Conservation (phyloP, 2,888 invertebrate species). For the Priocnemis perturbator region DNA sequence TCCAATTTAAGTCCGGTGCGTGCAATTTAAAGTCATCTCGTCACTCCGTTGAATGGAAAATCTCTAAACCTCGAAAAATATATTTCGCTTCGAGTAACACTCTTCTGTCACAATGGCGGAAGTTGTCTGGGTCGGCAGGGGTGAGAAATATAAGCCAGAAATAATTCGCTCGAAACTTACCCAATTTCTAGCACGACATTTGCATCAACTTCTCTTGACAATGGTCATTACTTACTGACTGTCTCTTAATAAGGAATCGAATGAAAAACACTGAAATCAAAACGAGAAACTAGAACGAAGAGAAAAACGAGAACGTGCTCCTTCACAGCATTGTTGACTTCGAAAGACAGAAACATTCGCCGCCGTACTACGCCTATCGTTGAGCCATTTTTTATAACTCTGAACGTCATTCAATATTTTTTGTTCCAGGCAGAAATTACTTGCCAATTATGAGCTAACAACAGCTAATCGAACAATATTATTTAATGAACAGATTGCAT, state of each 20-base stretch:
- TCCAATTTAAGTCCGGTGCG: too few species aligned
- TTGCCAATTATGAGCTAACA: too few species aligned
- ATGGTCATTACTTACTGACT: slow-evolving; percentile 33
- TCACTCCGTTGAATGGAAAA: neutral
- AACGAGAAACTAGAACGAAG: slow-evolving; percentile 57
- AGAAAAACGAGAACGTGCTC: slow-evolving; percentile 52
- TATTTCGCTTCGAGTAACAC: neutral
- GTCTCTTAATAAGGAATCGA: slow-evolving; percentile 43
- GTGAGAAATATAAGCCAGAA: neutral
- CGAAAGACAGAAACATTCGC: slow-evolving; percentile 51
- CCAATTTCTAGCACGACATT: slow-evolving; percentile 35
- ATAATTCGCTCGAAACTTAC: slow-evolving; percentile 33
- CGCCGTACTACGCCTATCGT: slow-evolving; percentile 20
- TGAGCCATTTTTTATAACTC: neutral
- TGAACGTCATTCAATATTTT: neutral
- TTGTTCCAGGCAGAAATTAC: too few species aligned
- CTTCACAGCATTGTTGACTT: slow-evolving; percentile 58
- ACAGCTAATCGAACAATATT: too few species aligned
- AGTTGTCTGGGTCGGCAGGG: slow-evolving; percentile 20
- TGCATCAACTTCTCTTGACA: slow-evolving; percentile 14
- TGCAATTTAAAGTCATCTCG: too few species aligned
- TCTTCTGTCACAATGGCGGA: slow-evolving; percentile 33
- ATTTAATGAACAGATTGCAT: too few species aligned
- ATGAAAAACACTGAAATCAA: slow-evolving; percentile 55
- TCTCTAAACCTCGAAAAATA: slow-evolving; percentile 9